Evolutionary conservation across 1,140 invertebrate species (phyloP).

Genomic region (Theocolax elegans): DNA sequence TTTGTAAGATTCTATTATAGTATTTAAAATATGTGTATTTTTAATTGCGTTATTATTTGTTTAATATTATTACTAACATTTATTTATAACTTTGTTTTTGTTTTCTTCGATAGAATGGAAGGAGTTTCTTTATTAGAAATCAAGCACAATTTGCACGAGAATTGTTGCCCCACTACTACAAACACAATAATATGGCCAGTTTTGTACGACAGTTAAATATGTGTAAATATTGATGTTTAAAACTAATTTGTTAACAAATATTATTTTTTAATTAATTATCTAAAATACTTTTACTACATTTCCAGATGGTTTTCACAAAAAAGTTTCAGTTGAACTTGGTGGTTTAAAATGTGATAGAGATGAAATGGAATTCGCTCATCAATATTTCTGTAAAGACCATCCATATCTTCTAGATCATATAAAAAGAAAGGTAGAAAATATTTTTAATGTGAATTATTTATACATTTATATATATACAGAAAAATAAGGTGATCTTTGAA

Average conservation of each 20-base stretch:
- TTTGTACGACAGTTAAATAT: conserved; percentile 98
- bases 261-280: not conserved
- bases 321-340: conserved; percentile 89
- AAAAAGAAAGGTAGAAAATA: conserved; percentile 81
- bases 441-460: not conserved
- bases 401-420: conserved; percentile 89
- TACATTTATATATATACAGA: too few relatives aligned
- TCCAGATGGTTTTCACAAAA: conserved; percentile 97
- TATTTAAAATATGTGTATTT: not conserved
- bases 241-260: not conserved
- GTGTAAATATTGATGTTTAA: conserved; percentile 81
- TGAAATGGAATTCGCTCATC: conserved; percentile 96
- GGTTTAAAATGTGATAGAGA: conserved; percentile 87
- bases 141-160: conserved; percentile 93
- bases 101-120: conserved; percentile 80
- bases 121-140: conserved; percentile 94
- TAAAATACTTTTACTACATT: conserved; percentile 40
- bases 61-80: too few relatives aligned
- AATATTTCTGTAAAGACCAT: conserved; percentile 88
- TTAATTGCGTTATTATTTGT: too few relatives aligned
- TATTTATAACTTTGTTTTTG: conserved; percentile 44
- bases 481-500: too few relatives aligned
- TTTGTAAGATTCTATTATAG: conserved; percentile 15
- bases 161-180: conserved; percentile 95
- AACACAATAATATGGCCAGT: conserved; percentile 99